Base-by-base conservation (phyloP, 2,888 invertebrate species). In the Polyommatus iphigenia region DNA sequence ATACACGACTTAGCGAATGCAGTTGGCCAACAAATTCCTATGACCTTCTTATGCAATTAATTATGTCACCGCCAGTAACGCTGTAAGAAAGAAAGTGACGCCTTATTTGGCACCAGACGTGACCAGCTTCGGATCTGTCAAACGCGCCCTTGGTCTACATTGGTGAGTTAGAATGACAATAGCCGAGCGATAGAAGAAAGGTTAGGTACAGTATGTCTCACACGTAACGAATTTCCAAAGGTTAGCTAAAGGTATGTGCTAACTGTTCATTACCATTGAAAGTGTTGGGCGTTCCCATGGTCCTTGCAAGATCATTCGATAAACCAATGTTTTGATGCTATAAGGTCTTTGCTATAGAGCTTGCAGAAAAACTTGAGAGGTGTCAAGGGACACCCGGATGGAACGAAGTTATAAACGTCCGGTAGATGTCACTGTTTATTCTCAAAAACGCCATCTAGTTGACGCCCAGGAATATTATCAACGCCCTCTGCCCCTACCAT, bases 1-100 rank as follows among this genome's bases (percentile, higher is more conserved):
- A 62, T 62, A 62, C 20, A 29, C 67, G 18, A 32, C 29, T 59
- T 32, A 29, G 67, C 29, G 67, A 15, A 2, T 67, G 41, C 36
- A 72, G n/a, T 41, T 41, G n/a, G 72, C 41, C 36, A 41, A 75
- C 24, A 18, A 20, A 75, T 20, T 50, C 75, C 54, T 50, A 7
- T 75, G 75, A 75, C 75, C 50, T 75, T 73, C 73, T 88, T 88
- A 83, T 85, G 83, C 86, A 89, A 89, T 77, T 82, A 85, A 87
- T 89, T 88, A 89, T 86, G 86, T 87, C 88, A 89, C 83, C 79
- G 79, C 81, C 81, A 85, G 84, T 85, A 84, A 82, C 79, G 82
- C 85, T 89, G 89, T 88, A 91, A 92, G 83, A 89, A 91, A 90
- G 91, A 92, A 91, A 92, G 91, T 86, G 85, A 82, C 86, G 90